Base-by-base conservation (phyloP, 2,113 vertebrate genomes). In the Saguinus imperator region DNA sequence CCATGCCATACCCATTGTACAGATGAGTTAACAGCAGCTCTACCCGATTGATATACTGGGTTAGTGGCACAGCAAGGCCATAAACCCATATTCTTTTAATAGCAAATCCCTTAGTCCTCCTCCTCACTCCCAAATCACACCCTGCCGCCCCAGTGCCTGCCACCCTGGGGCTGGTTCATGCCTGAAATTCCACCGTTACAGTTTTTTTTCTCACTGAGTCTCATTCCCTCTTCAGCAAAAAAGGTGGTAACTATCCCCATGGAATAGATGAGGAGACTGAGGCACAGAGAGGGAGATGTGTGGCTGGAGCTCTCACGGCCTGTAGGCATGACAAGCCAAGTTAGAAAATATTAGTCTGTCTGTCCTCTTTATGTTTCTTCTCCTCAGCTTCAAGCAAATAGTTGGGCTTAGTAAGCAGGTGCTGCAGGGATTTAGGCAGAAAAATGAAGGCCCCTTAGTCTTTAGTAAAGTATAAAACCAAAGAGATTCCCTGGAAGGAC, bases 321-420 rank as follows among this genome's bases (percentile, higher is more conserved):
- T 8, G 55, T n/a, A 37, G 18, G 37, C 18, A 0, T 20, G 40
- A 40, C 2, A 1, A 37, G 52, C 79, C 64, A 27, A 0, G 3
- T 48, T 52, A 11, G 48, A 50, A 48, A 13, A 27, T 3, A 7
- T 43, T 29, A 11, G 8, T 48, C 77, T 3, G n/a, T 57, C 35
- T 52, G 37, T 18, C 12, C 80, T 85, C 64, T 52, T 32, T 2
- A 13, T 12, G 13, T 58, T 81, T 84, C 72, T 70, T 29, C 27
- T 58, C 61, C 43, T 16, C 35, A 11, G 18, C 32, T 82, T 61
- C 6, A 35, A 94, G 70, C 64, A 37, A 91, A n/a, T 21, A 25
- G 48, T 20, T 27, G 68, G 37, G 25, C 48, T 82, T 89, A 7
- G 6, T 52, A 29, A 76, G 25, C 32, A 43, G 83, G 18, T 37